A percentile compares a stretch with the other conserved stretches of the same genome.
These are phyloP conservation scores for Embidobia sp. DNA, from an alignment of 2,888 invertebrate species.

Conservation along the genomic window DNA sequence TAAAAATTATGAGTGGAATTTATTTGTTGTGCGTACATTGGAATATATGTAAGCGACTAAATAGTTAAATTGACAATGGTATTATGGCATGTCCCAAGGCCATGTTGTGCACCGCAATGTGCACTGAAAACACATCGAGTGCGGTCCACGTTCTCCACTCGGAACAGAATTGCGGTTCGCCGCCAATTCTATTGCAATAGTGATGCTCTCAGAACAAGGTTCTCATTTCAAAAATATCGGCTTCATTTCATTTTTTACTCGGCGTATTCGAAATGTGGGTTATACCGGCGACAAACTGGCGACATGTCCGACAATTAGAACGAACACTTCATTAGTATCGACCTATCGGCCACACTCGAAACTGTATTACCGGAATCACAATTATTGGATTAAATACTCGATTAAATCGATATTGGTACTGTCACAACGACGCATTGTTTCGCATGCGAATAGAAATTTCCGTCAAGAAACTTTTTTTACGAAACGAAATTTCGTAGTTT, in stretches of 20 bases:
- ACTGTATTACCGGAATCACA: slow-evolving; percentile 8
- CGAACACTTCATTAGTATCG: slow-evolving; percentile 28
- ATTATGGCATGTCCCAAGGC: slow-evolving; percentile 6
- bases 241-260: slow-evolving; percentile 16
- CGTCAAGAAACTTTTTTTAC: too few species aligned
- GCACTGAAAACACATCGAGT: slow-evolving; percentile 41
- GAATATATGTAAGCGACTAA: too few species aligned
- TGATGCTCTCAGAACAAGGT: slow-evolving; percentile 2
- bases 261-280: slow-evolving; percentile 1
- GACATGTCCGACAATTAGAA: slow-evolving; percentile 25
- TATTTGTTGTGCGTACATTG: too few species aligned
- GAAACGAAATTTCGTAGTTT: too few species aligned
- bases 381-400: slow-evolving; percentile 15
- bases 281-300: slow-evolving; percentile 18
- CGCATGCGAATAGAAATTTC: neutral
- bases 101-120: slow-evolving; percentile 25
- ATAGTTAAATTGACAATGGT: slow-evolving; percentile 25
- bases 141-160: slow-evolving; percentile 15
- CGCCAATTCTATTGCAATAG: slow-evolving; percentile 27
- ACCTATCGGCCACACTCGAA: slow-evolving; percentile 2
- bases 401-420: slow-evolving; percentile 16
- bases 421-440: slow-evolving; percentile 2
- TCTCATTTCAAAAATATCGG: slow-evolving; percentile 22
- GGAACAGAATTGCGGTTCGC: slow-evolving; percentile 39
- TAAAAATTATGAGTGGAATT: too few species aligned